phyloP scores from a whole-genome alignment of 2,888 invertebrate genomes.

The Acronicta psi region DNA sequence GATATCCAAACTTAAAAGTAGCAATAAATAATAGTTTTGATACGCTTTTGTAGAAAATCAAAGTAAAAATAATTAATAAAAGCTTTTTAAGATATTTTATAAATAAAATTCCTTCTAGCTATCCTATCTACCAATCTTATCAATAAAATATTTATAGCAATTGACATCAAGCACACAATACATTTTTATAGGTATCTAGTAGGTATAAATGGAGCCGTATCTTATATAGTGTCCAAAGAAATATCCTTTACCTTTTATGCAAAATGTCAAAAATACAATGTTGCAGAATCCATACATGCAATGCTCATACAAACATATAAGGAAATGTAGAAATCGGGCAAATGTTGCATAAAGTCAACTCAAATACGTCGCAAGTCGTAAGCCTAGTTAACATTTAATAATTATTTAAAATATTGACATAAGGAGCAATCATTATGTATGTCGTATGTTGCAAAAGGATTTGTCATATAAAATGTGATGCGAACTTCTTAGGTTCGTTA shows the following conservation, averaged over 20 bases:
- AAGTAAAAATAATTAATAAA: no score
- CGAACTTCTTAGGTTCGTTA: no score
- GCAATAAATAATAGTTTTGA: no score
- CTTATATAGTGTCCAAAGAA: not conserved
- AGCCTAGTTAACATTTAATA: slow-evolving; percentile 19
- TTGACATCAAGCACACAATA: no score
- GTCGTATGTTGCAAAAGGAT: slow-evolving; percentile 6
- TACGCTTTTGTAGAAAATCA: no score
- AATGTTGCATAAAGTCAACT: slow-evolving; percentile 29
- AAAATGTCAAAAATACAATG: slow-evolving; percentile 7
- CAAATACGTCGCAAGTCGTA: slow-evolving; percentile 21
- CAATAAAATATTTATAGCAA: no score
- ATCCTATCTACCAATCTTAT: no score
- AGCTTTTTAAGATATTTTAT: no score
- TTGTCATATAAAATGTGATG: not conserved
- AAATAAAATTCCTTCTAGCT: no score
- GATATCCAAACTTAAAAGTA: no score
- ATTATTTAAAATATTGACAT: slow-evolving; percentile 43
- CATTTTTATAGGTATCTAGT: no score
- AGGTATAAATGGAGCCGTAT: no score
- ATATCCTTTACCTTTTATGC: slow-evolving; percentile 30
- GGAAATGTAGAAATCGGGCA: slow-evolving; percentile 34
- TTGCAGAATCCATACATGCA: slow-evolving; percentile 13
- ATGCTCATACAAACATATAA: slow-evolving; percentile 15
- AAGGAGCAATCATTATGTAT: slow-evolving; percentile 3